Conservation (phyloP, 2,113 vertebrate genomes). For the Montifringilla adamsi region DNA sequence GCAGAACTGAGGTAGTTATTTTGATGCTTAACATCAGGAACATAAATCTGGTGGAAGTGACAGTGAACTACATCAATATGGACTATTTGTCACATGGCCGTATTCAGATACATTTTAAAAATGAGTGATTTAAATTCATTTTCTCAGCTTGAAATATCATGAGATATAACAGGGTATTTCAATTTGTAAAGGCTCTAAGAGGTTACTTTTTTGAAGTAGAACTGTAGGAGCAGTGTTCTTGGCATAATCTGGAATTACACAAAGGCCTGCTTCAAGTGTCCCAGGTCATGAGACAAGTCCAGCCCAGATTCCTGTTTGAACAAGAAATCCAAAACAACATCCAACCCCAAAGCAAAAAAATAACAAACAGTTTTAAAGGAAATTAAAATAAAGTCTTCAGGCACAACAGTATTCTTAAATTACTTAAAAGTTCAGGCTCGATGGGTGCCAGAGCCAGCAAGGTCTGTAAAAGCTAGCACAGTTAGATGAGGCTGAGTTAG, state of each 20-base stretch:
- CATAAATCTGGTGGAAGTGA: background rate
- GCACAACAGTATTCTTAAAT: background rate
- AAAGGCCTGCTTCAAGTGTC: background rate
- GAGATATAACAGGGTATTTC: background rate
- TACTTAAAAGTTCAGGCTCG: background rate
- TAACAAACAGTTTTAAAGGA: background rate
- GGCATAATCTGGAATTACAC: background rate
- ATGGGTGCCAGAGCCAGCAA: background rate
- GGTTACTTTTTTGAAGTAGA: background rate
- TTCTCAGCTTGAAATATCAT: background rate
- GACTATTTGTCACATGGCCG: background rate
- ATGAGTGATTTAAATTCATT: background rate
- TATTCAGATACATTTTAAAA: background rate
- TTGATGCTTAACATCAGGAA: background rate
- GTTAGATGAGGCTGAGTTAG: background rate
- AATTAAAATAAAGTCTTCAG: background rate
- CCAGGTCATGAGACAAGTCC: background rate
- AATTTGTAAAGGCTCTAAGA: background rate
- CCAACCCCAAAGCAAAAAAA: background rate
- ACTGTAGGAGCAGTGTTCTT: background rate
- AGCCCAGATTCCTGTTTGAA: background rate
- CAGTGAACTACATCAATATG: background rate
- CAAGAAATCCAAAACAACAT: background rate
- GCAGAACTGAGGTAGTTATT: background rate
- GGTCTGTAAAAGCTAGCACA: background rate